A percentile compares a stretch with the other conserved stretches of the same genome.
Evolutionary conservation across 2,113 vertebrate species (phyloP).

Genomic region (Apteryx mantelli): DNA sequence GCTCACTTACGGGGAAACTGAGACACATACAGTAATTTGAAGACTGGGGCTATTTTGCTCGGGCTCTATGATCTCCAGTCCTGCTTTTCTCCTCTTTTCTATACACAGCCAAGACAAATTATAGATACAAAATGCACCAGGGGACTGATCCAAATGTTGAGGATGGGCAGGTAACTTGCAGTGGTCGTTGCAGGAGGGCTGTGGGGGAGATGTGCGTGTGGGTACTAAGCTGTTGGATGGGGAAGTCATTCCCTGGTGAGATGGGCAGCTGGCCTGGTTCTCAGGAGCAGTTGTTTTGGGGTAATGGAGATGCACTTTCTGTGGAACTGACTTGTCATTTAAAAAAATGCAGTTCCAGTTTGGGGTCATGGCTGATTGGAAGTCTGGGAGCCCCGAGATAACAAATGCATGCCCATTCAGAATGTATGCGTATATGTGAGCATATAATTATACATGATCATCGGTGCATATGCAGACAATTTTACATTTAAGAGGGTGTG

Average conservation of each 20-base stretch:
- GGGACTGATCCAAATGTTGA: not conserved
- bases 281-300: not conserved
- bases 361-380: not conserved
- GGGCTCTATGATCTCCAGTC: not conserved
- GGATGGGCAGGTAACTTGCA: not conserved
- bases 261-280: not conserved
- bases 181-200: rapidly evolving
- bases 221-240: not conserved
- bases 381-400: not conserved
- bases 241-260: not conserved
- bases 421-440: not conserved
- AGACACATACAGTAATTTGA: not conserved
- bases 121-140: not conserved
- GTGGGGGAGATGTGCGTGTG: rapidly evolving
- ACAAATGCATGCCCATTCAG: rapidly evolving
- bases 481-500: not conserved
- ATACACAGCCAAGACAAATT: not conserved
- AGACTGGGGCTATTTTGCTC: not conserved
- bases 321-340: not conserved
- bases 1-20: not conserved
- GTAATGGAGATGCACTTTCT: not conserved
- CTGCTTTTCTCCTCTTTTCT: not conserved
- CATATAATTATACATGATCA: not conserved
- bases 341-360: not conserved
- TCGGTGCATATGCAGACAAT: rapidly evolving